Evolutionary conservation across 1,140 invertebrate genomes (phyloP).

Genomic region (Papilio helenus): DNA sequence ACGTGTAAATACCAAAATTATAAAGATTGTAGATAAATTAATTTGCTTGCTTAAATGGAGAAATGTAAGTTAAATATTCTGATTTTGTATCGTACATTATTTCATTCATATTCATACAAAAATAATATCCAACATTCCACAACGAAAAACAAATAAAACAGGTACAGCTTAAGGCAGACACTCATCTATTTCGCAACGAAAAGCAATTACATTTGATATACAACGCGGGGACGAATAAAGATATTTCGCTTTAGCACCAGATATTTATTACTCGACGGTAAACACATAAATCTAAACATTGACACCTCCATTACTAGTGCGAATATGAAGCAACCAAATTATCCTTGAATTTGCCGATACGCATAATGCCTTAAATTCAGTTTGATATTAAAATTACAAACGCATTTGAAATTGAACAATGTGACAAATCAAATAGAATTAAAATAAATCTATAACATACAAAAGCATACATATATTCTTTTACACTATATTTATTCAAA

Average conservation of each 20-base stretch:
- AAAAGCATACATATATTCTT: too few relatives aligned
- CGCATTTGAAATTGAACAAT: neutral
- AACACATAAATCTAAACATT: constrained; percentile 63
- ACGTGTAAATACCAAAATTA: too few relatives aligned
- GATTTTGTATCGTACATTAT: neutral
- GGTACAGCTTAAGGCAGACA: constrained; percentile 27
- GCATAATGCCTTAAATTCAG: constrained; percentile 11
- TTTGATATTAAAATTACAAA: neutral
- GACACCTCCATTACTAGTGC: constrained; percentile 58
- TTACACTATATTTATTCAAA: too few relatives aligned
- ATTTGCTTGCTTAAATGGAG: neutral
- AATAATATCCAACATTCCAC: constrained; percentile 22
- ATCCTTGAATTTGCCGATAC: constrained; percentile 7
- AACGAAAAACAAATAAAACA: neutral
- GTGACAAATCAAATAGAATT: neutral
- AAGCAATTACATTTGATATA: constrained; percentile 67
- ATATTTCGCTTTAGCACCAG: constrained; percentile 45
- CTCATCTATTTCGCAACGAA: constrained; percentile 45
- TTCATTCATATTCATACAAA: constrained; percentile 2
- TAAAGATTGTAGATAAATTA: neutral
- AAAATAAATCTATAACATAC: neutral
- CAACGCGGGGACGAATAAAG: constrained; percentile 52
- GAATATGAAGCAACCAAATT: constrained; percentile 19
- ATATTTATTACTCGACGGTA: constrained; percentile 61
- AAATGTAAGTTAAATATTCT: neutral